Evolutionary conservation across 2,113 vertebrate genomes (phyloP).

Genomic region (Paratilapia polleni): DNA sequence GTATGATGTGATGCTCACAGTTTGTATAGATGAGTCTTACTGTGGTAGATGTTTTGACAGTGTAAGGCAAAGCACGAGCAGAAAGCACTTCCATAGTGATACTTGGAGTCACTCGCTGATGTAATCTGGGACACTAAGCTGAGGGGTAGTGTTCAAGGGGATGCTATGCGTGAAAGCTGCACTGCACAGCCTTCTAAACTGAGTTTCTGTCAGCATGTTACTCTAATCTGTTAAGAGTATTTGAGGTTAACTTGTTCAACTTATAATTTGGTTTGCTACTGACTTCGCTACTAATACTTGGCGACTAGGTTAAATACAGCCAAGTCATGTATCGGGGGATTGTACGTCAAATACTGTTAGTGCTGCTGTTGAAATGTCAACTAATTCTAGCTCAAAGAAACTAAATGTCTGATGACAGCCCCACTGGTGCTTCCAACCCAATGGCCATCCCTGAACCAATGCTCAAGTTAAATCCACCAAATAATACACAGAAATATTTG

Average conservation of each 20-base stretch:
- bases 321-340: background rate
- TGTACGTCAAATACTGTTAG: conserved; percentile 11
- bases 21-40: background rate
- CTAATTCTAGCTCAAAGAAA: conserved; percentile 18
- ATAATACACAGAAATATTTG: background rate
- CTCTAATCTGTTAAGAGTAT: conserved; percentile 13
- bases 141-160: background rate
- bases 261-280: conserved; percentile 12
- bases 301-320: background rate
- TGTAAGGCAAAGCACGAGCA: background rate
- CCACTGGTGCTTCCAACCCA: background rate
- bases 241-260: background rate
- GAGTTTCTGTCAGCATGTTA: background rate
- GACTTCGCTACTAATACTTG: conserved; percentile 1
- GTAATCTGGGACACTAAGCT: conserved; percentile 8
- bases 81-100: background rate
- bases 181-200: background rate
- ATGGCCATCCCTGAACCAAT: conserved; percentile 1
- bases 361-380: conserved; percentile 10
- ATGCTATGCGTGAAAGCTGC: background rate
- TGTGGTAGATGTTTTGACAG: background rate
- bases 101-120: conserved; percentile 1
- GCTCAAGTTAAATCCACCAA: background rate
- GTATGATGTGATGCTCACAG: background rate
- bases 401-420: conserved; percentile 5